phyloP scores from a whole-genome alignment of 2,888 invertebrate species.

The Aporophyla nigra region DNA sequence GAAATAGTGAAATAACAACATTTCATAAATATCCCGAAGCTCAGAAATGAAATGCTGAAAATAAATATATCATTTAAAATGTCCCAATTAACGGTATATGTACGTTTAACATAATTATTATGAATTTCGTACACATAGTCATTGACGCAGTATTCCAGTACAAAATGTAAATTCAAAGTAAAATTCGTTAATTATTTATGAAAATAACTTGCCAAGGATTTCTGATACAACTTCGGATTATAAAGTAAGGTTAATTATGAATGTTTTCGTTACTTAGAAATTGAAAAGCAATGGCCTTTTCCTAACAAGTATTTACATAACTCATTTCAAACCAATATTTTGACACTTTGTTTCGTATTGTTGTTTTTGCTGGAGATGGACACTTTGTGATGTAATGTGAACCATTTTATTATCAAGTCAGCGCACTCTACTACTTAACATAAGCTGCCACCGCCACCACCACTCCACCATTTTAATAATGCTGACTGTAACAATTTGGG shows the following conservation, averaged over 20 bases:
- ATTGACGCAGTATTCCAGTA: slow-evolving; percentile 4
- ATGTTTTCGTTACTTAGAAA: slow-evolving; percentile 31
- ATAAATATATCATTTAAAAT: not conserved
- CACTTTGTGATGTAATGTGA: not conserved
- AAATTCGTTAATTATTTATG: slow-evolving; percentile 48
- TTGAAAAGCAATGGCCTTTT: slow-evolving; percentile 34
- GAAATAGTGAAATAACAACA: not conserved
- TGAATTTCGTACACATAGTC: not conserved
- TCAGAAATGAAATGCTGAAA: not conserved
- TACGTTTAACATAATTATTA: not conserved
- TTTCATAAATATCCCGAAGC: not conserved
- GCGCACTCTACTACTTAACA: no score
- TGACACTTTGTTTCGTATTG: not conserved
- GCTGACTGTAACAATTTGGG: not conserved
- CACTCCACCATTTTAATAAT: not conserved
- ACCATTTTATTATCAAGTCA: not conserved
- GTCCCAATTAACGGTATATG: not conserved
- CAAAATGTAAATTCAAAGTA: slow-evolving; percentile 15
- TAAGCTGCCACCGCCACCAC: no score
- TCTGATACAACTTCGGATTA: slow-evolving; percentile 37
- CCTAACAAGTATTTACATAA: slow-evolving; percentile 18
- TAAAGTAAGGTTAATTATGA: slow-evolving; percentile 49
- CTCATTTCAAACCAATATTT: not conserved
- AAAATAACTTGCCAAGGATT: slow-evolving; percentile 37
- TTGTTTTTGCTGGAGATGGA: not conserved